phyloP scores from a whole-genome alignment of 2,888 invertebrate genomes.

The Amphimallon solstitiale region DNA sequence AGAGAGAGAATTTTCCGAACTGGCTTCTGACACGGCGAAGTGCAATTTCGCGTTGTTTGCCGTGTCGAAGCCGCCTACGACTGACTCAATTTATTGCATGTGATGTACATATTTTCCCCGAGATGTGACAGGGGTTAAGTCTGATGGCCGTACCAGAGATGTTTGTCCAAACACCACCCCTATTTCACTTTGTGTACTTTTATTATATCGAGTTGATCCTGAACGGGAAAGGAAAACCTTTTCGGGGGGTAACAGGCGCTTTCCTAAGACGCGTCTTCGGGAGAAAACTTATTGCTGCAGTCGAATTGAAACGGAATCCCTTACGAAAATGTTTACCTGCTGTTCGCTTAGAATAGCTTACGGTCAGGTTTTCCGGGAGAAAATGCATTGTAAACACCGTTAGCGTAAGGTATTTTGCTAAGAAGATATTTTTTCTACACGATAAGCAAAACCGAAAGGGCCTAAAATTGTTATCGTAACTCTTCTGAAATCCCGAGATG shows the following conservation, averaged over 20 bases:
- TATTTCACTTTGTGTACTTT: conserved; percentile 46
- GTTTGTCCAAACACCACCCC: conserved; percentile 40
- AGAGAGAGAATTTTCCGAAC: neutral
- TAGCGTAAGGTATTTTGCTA: neutral
- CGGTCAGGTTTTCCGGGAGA: conserved; percentile 1
- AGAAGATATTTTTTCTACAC: no score
- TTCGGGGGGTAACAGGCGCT: conserved; percentile 16
- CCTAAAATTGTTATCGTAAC: no score
- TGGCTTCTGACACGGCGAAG: neutral
- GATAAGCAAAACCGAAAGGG: no score
- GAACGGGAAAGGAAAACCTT: conserved; percentile 31
- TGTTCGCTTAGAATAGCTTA: conserved; percentile 19
- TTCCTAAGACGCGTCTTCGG: conserved; percentile 20
- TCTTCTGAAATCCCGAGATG: no score
- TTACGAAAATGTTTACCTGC: conserved; percentile 35
- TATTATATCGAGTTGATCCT: conserved; percentile 44
- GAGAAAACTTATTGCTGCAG: conserved; percentile 33
- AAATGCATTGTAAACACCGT: conserved; percentile 24
- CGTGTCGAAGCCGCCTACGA: neutral
- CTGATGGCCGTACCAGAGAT: conserved; percentile 12
- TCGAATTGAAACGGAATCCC: conserved; percentile 35
- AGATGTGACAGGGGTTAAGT: neutral
- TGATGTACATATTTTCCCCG: conserved; percentile 15
- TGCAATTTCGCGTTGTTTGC: conserved; percentile 21
- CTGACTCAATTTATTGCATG: conserved; percentile 21